Evolutionary conservation across 37 sponge, comb jelly and placozoan genomes (phyloP).

Genomic region (Hexactinellida sp.): DNA sequence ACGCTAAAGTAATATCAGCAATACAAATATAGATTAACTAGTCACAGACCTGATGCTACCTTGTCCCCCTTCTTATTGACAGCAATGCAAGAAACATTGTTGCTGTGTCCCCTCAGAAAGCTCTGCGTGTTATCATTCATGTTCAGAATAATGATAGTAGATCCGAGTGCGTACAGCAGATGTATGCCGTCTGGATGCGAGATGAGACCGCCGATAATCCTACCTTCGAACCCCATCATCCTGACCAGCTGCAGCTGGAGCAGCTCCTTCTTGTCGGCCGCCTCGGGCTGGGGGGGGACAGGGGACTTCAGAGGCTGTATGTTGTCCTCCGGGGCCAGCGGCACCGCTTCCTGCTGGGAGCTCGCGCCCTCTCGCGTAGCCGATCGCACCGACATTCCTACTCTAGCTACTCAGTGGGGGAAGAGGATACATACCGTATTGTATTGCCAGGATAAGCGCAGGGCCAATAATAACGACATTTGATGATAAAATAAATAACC

Average conservation of each 20-base stretch:
- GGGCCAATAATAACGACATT: no score
- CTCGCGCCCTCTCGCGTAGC: background rate
- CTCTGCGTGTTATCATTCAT: conserved; percentile 43
- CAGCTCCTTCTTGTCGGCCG: background rate
- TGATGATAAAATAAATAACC: no score
- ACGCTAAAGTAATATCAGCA: no score
- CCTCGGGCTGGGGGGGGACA: background rate
- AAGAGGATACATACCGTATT: no score
- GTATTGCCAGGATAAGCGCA: no score
- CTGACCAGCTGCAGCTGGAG: conserved; percentile 37
- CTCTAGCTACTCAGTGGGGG: no score
- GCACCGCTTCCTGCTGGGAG: background rate
- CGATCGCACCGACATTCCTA: background rate
- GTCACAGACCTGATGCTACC: background rate
- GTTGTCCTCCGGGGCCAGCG: background rate
- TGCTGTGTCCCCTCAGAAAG: conserved; percentile 78
- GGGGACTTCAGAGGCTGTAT: background rate
- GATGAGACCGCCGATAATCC: conserved; percentile 52
- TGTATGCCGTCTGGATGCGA: conserved; percentile 79
- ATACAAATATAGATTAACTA: no score
- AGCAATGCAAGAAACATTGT: conserved; percentile 74
- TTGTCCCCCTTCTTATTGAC: conserved; percentile 16
- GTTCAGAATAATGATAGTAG: conserved; percentile 59
- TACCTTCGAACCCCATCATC: conserved; percentile 73
- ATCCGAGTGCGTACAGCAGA: conserved; percentile 78